Evolutionary conservation across 2,797 vertebrate species (phyloP), one percentile per base, ranked within the genome.

Genomic region (Champsocephalus gunnari): DNA sequence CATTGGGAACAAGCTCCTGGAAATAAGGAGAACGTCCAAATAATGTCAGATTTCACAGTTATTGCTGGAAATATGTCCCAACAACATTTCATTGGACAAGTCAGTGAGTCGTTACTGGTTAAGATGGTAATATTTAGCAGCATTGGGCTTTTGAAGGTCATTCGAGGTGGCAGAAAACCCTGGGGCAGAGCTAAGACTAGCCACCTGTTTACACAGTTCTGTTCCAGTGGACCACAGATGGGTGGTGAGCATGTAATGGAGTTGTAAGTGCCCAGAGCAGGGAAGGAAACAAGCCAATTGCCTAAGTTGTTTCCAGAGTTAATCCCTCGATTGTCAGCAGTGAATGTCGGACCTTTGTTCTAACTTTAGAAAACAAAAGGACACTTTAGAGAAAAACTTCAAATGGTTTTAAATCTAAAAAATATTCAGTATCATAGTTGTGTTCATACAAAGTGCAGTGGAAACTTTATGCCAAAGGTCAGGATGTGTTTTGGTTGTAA

Each of bases 201-300:
- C 85, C 88, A 73, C 64, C 78, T 81, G 51, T 85, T 86, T 64
- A 53, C 62, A 45, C 60, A 34, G 89, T 94, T 93, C 90, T 89
- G 82, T 87, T 69, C 87, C 88, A 89, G 64, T 91, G 88, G 92
- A 84, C 87, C 83, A 59, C 86, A 83, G 84, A 90, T 85, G 85
- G 88, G 82, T 92, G 89, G 72, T 89, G 91, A 91, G 90, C 93
- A 81, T 95, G 94, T 95, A 95, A 95, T 94, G 82, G 90, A 86
- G 87, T 89, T 93, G 92, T 94, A 90, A 91, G 93, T 79, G 89
- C 93, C 92, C 79, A 21, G 14, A 86, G 93, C 91, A 49, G 68
- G 53, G 79, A 81, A 89, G 92, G 90, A 92, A 93, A 90, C 84
- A 62, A 79, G 85, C 81, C 83, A 65, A 81, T 75, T 77, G 77